Conservation (phyloP, 2,888 invertebrate species). For the Allacma fusca region DNA sequence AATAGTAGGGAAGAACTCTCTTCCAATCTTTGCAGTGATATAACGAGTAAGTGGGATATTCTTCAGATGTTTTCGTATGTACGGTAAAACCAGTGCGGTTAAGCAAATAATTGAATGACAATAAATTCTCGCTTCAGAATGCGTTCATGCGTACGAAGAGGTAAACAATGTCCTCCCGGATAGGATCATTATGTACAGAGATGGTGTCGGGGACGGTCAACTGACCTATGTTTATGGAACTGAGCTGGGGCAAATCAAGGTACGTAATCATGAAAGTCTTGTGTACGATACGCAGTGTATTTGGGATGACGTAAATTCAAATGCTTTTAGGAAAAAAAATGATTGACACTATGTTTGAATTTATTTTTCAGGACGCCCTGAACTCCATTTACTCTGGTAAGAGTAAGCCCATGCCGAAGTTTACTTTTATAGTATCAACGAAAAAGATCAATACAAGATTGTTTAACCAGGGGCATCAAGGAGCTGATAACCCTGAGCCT, state of each 20-base stretch:
- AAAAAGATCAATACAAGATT: conserved; percentile 55
- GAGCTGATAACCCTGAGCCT: conserved; percentile 72
- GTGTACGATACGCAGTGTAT: too few relatives aligned
- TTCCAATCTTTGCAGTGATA: conserved; percentile 62
- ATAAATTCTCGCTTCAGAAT: too few relatives aligned
- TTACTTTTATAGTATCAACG: conserved; percentile 53
- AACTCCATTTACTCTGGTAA: conserved; percentile 62
- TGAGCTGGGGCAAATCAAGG: conserved; percentile 58
- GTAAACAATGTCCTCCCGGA: conserved; percentile 70
- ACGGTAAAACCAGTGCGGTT: too few relatives aligned
- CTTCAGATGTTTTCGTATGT: too few relatives aligned
- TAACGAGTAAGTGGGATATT: conserved; percentile 63
- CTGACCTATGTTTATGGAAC: conserved; percentile 47
- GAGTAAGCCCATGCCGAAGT: conserved; percentile 44
- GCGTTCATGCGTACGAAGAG: conserved; percentile 68
- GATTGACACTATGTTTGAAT: neutral
- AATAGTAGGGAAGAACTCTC: conserved; percentile 47
- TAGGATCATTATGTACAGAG: conserved; percentile 61
- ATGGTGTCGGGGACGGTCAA: conserved; percentile 56
- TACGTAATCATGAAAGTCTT: too few relatives aligned
- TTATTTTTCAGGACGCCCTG: conserved; percentile 65
- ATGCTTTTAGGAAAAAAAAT: too few relatives aligned
- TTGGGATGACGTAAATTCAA: too few relatives aligned
- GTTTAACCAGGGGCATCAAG: conserved; percentile 26
- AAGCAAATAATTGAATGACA: too few relatives aligned